These are phyloP conservation scores for Clitarchus hookeri DNA, from an alignment of 2,888 invertebrate genomes.

Conservation along the genomic window DNA sequence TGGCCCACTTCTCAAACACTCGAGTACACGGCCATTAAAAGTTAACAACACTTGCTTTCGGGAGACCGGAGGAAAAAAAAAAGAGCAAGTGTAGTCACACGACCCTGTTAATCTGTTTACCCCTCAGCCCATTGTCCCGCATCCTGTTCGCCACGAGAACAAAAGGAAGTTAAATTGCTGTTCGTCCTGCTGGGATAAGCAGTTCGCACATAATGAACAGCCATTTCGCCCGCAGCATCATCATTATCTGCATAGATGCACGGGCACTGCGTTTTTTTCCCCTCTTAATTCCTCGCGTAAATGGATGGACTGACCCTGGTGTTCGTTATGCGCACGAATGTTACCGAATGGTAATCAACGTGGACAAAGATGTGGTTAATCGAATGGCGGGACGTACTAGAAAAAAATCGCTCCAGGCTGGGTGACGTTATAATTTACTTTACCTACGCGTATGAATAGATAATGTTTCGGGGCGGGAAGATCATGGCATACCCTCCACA, in stretches of 20 bases:
- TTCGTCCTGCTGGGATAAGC: background rate
- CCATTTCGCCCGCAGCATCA: background rate
- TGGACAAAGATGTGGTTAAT: background rate
- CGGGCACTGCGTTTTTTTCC: too few species aligned
- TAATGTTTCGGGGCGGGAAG: too few species aligned
- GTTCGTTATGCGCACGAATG: background rate
- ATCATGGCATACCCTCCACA: too few species aligned
- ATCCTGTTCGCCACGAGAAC: background rate
- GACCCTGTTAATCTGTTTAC: background rate
- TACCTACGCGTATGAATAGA: too few species aligned
- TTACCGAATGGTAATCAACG: background rate
- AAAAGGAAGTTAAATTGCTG: background rate
- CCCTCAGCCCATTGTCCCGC: background rate
- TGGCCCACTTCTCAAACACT: background rate
- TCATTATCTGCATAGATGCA: background rate
- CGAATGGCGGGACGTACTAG: background rate
- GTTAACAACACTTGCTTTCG: background rate
- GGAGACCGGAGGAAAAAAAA: background rate
- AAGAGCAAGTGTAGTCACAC: background rate
- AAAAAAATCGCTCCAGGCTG: too few species aligned
- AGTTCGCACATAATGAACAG: slow-evolving; percentile 1
- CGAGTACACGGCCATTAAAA: background rate
- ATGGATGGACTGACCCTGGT: background rate
- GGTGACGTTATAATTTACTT: too few species aligned
- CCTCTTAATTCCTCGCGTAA: background rate